Conservation (phyloP, 2,888 invertebrate species). For the Brenthis daphne region DNA sequence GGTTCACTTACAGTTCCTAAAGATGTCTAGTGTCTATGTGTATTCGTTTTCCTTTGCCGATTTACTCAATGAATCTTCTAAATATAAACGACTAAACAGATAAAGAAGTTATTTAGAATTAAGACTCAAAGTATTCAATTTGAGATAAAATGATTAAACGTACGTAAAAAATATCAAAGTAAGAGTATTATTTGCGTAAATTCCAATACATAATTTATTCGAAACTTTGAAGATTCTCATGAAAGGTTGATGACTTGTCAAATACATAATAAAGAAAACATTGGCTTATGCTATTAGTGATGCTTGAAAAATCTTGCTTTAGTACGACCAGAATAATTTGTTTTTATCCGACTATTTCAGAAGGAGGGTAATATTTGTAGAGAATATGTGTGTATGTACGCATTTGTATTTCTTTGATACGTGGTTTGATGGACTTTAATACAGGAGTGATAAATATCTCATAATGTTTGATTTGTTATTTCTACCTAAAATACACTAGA, state of each 20-base stretch:
- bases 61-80: conserved; percentile 28
- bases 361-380: not conserved
- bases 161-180: not conserved
- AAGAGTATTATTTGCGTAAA: not conserved
- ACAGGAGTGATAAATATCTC: too few species aligned
- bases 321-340: not conserved
- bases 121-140: not conserved
- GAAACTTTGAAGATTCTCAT: not conserved
- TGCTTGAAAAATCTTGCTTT: not conserved
- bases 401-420: not conserved
- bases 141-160: not conserved
- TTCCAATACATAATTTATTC: not conserved
- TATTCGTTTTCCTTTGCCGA: conserved; percentile 22
- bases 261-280: not conserved
- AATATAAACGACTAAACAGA: conserved; percentile 12
- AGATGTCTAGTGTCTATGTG: conserved; percentile 26
- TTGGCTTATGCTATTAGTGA: conserved; percentile 1
- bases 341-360: not conserved
- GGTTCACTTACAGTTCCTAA: conserved; percentile 26
- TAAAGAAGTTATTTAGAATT: conserved; percentile 15
- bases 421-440: too few species aligned
- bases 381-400: too few species aligned
- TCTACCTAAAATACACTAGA: too few species aligned
- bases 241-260: not conserved
- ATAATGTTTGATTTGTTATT: too few species aligned